Conservation (phyloP, 2,113 vertebrate genomes). For the Herpailurus yagouaroundi region DNA sequence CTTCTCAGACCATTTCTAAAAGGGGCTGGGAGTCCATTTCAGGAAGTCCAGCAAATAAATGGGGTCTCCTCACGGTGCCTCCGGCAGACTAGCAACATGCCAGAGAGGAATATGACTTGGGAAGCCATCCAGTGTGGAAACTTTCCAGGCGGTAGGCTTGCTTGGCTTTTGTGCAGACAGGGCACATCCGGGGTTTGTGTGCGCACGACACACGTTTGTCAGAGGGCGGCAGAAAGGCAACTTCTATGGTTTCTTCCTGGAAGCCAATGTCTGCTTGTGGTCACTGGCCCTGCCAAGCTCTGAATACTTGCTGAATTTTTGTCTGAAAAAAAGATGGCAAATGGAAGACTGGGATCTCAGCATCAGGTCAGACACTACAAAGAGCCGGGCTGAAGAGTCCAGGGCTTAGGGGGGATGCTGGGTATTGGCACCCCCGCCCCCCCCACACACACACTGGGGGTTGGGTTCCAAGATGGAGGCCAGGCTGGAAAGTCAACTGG, state of each 20-base stretch:
- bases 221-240: constrained; percentile 22
- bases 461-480: background rate
- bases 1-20: constrained; percentile 34
- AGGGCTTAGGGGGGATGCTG: background rate
- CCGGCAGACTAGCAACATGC: background rate
- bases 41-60: background rate
- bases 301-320: constrained; percentile 57
- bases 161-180: background rate
- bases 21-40: background rate
- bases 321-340: constrained; percentile 20
- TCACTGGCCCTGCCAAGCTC: constrained; percentile 53
- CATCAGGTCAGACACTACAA: background rate
- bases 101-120: background rate
- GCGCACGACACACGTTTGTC: background rate
- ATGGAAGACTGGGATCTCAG: background rate
- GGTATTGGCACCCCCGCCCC: rapidly evolving
- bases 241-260: constrained; percentile 58
- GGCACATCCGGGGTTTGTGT: background rate
- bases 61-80: background rate
- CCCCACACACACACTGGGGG: background rate
- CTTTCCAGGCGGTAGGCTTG: constrained; percentile 33
- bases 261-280: constrained; percentile 66
- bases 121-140: background rate
- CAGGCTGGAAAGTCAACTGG: background rate
- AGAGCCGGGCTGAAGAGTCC: background rate